Conservation (phyloP, 2,113 vertebrate species). For the Bujurquina vittata region DNA sequence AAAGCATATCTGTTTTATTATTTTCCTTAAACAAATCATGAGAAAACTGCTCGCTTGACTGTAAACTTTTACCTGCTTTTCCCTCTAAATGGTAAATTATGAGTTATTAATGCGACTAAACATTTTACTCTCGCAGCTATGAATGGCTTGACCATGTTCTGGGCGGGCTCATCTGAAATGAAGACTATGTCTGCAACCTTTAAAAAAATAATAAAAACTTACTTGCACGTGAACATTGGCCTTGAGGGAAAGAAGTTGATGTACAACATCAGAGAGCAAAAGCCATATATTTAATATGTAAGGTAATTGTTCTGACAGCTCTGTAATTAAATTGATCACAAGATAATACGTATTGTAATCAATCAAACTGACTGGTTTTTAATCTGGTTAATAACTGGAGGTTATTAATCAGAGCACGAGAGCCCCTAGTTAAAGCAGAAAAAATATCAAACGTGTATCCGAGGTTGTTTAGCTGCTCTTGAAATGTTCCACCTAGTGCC, state of each 20-base stretch:
- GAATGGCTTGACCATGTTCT: not conserved
- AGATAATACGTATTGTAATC: not conserved
- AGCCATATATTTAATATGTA: not conserved
- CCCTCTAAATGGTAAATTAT: too few species aligned
- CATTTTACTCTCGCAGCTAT: not conserved
- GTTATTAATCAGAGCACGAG: not conserved
- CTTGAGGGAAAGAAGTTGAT: not conserved
- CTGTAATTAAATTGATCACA: slow-evolving; percentile 22
- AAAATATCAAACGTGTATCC: too few species aligned
- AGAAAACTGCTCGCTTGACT: not conserved
- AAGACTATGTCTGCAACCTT: not conserved
- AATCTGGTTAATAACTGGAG: not conserved
- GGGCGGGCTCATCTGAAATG: not conserved
- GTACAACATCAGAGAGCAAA: not conserved
- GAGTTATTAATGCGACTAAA: not conserved
- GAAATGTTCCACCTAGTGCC: slow-evolving; percentile 13
- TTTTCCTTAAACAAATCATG: not conserved
- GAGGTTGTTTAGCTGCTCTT: not conserved
- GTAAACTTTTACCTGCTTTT: not conserved
- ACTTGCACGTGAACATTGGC: not conserved
- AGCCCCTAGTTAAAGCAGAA: not conserved
- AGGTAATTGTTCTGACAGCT: slow-evolving; percentile 8
- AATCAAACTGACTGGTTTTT: slow-evolving; percentile 22
- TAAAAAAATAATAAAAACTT: not conserved
- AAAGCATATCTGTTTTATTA: not conserved